A percentile compares a stretch with the other conserved stretches of the same genome.
Conservation (phyloP, 2,113 vertebrate species). For the Ancistrus triradiatus region DNA sequence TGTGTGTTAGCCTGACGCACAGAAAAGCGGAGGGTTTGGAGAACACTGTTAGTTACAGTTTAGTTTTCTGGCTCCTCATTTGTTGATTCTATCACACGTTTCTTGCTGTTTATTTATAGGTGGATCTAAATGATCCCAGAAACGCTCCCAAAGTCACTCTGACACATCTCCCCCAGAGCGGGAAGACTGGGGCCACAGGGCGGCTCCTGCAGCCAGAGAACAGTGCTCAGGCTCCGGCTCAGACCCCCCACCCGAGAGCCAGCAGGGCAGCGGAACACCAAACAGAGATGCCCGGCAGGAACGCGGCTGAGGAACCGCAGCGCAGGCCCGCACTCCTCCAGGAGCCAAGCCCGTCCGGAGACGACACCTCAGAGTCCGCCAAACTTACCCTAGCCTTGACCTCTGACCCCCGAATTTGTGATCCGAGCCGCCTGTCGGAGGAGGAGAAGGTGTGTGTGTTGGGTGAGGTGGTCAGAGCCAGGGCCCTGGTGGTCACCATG, state of each 20-base stretch:
- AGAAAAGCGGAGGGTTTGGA: too few species aligned
- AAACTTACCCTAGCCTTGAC: slow-evolving; percentile 42
- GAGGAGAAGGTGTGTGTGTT: slow-evolving; percentile 66
- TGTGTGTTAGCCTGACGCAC: too few species aligned
- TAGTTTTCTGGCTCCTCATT: too few species aligned
- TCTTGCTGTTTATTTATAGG: slow-evolving; percentile 6
- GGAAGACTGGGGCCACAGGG: not conserved
- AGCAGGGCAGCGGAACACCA: too few species aligned
- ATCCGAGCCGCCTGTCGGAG: slow-evolving; percentile 61
- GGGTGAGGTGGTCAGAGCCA: slow-evolving; percentile 53
- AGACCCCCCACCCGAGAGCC: too few species aligned
- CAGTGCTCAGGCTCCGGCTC: not conserved
- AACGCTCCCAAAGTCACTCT: not conserved
- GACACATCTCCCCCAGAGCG: not conserved
- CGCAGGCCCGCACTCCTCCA: too few species aligned
- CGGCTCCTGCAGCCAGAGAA: not conserved
- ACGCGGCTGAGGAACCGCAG: too few species aligned
- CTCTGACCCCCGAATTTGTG: slow-evolving; percentile 62
- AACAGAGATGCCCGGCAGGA: too few species aligned
- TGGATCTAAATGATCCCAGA: slow-evolving; percentile 15
- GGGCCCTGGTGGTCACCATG: slow-evolving; percentile 72
- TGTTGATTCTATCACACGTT: too few species aligned
- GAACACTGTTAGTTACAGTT: too few species aligned
- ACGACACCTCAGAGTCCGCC: not conserved
- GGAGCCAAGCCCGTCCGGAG: not conserved